These are phyloP conservation scores for Cantharis flavilabris DNA, from an alignment of 2,888 invertebrate species.

Conservation along the genomic window DNA sequence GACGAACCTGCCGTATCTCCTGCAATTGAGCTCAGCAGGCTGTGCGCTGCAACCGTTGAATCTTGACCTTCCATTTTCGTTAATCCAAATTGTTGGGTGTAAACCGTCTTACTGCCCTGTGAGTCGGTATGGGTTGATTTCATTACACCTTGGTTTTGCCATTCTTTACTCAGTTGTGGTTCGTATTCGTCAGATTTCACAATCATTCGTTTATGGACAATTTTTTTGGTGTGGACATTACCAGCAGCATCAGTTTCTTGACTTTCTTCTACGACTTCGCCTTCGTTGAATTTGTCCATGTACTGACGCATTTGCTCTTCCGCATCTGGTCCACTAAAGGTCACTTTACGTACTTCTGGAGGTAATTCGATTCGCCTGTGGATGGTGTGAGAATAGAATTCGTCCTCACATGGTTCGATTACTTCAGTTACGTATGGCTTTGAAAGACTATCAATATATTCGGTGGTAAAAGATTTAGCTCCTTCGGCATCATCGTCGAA, in stretches of 20 bases:
- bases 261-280: conserved; percentile 59
- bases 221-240: conserved; percentile 59
- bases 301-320: conserved; percentile 58
- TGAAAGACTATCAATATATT: conserved; percentile 47
- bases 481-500: conserved; percentile 53
- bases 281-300: conserved; percentile 58
- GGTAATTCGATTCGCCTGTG: conserved; percentile 58
- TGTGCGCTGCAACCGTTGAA: conserved; percentile 30
- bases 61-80: conserved; percentile 33
- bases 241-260: conserved; percentile 60
- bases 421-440: conserved; percentile 58
- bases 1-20: conserved; percentile 43
- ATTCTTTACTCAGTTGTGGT: conserved; percentile 27
- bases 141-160: conserved; percentile 37
- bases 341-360: conserved; percentile 58
- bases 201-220: conserved; percentile 58
- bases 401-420: conserved; percentile 55
- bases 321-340: conserved; percentile 60
- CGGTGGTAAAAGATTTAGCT: conserved; percentile 43
- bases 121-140: conserved; percentile 44
- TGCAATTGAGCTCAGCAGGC: conserved; percentile 40
- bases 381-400: conserved; percentile 56
- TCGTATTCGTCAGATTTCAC: conserved; percentile 44
- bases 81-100: conserved; percentile 47
- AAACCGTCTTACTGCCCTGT: conserved; percentile 46